Conservation (phyloP, 1,140 invertebrate genomes). For the Plutomurus gul region DNA sequence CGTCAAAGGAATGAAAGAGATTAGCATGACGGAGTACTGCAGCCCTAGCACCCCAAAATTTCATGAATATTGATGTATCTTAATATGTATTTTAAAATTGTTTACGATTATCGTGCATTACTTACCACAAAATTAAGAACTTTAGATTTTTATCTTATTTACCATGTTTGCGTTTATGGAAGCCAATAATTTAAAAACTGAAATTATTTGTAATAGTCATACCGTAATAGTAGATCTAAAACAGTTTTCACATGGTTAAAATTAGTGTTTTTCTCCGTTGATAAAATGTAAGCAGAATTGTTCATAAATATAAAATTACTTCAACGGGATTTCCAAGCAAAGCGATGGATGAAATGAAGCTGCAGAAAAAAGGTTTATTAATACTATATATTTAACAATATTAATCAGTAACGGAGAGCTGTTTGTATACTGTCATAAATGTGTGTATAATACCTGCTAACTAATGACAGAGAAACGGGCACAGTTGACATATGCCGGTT, state of each 20-base stretch:
- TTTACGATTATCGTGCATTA: no score
- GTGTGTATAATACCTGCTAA: neutral
- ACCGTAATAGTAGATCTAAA: conserved; percentile 69
- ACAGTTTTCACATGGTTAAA: neutral
- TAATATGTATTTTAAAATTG: no score
- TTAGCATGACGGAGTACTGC: neutral
- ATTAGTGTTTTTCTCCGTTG: no score
- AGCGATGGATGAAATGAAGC: conserved; percentile 15
- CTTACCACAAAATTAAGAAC: neutral
- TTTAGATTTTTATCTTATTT: neutral
- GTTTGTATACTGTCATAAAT: neutral
- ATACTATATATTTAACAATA: neutral
- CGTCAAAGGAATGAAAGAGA: conserved; percentile 64
- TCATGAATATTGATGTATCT: no score
- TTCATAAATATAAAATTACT: neutral
- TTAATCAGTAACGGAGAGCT: neutral
- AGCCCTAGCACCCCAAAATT: no score
- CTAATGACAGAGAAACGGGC: conserved; percentile 23
- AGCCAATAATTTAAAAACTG: no score
- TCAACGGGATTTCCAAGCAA: conserved; percentile 52
- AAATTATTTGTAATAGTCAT: conserved; percentile 66
- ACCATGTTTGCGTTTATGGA: no score
- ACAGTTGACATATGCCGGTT: conserved; percentile 13
- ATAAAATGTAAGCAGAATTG: neutral
- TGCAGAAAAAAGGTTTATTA: neutral